A percentile compares a stretch with the other conserved stretches of the same genome.
Conservation (phyloP, 2,797 vertebrate genomes). For the Rhinatrema bivittatum region DNA sequence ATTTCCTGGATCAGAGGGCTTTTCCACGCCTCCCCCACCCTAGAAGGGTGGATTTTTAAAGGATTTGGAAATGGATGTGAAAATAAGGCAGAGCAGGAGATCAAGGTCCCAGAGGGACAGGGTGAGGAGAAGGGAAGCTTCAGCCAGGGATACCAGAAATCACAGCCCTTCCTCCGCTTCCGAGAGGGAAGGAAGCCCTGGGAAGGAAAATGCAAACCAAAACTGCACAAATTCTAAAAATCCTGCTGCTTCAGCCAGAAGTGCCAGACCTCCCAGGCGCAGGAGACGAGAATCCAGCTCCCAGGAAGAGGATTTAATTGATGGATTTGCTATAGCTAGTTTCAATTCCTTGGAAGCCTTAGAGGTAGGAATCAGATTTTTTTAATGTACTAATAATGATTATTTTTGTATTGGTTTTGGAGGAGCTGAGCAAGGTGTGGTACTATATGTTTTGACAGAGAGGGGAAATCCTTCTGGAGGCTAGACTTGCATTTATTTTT, state of each 20-base stretch:
- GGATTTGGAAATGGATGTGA: constrained; percentile 73
- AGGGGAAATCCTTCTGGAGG: too few species aligned
- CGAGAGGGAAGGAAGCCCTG: constrained; percentile 77
- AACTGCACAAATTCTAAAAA: constrained; percentile 52
- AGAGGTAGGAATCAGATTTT: constrained; percentile 76
- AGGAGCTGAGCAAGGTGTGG: too few species aligned
- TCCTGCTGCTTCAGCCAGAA: constrained; percentile 64
- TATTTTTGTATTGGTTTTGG: too few species aligned
- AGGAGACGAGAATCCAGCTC: constrained; percentile 88
- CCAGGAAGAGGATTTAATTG: constrained; percentile 93
- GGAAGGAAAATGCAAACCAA: constrained; percentile 72
- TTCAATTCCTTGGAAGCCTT: constrained; percentile 88
- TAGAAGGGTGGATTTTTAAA: not conserved
- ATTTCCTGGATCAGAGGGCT: not conserved
- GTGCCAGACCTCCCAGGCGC: constrained; percentile 72
- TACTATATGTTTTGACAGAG: too few species aligned
- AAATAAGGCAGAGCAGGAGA: constrained; percentile 82
- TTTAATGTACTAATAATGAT: too few species aligned
- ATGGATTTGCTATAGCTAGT: constrained; percentile 91
- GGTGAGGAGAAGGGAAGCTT: constrained; percentile 76
- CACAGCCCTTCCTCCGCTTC: constrained; percentile 82
- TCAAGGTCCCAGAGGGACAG: constrained; percentile 81
- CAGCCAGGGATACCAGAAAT: constrained; percentile 69
- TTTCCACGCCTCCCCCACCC: not conserved
- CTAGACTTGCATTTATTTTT: too few species aligned